Base-by-base conservation (phyloP, 1,140 invertebrate genomes). In the Diuraphis noxia region DNA sequence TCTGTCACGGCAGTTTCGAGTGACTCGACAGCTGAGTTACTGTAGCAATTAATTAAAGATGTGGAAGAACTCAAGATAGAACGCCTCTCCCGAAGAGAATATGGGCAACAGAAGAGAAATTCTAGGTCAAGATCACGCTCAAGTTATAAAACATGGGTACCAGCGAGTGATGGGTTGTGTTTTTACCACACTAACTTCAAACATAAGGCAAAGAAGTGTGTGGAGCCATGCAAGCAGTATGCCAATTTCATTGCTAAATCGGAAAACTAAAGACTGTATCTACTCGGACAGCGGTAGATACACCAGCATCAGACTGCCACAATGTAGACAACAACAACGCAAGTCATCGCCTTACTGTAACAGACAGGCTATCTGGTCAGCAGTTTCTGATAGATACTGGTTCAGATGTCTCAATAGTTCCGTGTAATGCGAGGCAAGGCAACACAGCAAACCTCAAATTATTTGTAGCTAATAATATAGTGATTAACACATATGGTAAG, bases 141-240 rank as follows among this genome's bases (percentile, higher is more conserved):
- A 41, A 46, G 9, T 25, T 49, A 21, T 23, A 49, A 23, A 23
- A 49, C 2, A 23, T 49, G 46, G 46, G 46, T 21, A 49, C 46
- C 46, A 49, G 23, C 82, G 1, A 85, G n/a, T 34, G 43, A 43
- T 17, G 82, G 13, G 13, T 34, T 85, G 6, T 36, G 23, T 46
- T 85, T 85, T 46, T 85, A 85, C 5, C 82, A 85, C 30, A 85
- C 41, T 4, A 85, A 85, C 19, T 85, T 41, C 10, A 85, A 46
- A 34, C 10, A 10, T 9, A 85, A 85, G 1, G 82, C 41, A 21
- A 85, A 85, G n/a, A 43, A 85, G 9, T 85, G 82, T 34, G 82
- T 85, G 34, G 82, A 85, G 3, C 82, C 82, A n/a, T 43, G 82
- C 43, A 85, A 85, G 17, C 82, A 85, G 25, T 46, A 85, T 34